Conservation (phyloP, 1,140 invertebrate genomes). For the Atopsyche davidsoni region DNA sequence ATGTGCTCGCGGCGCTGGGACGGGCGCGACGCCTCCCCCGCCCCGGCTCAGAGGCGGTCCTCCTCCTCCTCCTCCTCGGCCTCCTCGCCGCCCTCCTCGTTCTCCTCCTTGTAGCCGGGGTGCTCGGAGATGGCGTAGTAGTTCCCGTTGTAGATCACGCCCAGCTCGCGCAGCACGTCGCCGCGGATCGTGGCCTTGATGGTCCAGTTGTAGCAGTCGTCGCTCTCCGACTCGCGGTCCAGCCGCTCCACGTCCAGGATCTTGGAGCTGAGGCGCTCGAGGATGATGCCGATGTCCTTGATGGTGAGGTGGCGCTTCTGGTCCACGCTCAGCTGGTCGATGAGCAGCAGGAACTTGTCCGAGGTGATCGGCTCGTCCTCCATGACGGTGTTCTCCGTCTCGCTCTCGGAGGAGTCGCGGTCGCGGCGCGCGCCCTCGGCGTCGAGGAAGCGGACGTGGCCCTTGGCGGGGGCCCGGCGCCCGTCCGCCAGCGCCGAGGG, state of each 20-base stretch:
- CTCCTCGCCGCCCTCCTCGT: slow-evolving; percentile 74
- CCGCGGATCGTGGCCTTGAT: slow-evolving; percentile 88
- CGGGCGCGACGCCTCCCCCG: too few relatives aligned
- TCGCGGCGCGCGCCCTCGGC: slow-evolving; percentile 57
- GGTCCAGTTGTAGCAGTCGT: slow-evolving; percentile 91
- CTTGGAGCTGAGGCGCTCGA: slow-evolving; percentile 85
- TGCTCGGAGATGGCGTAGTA: slow-evolving; percentile 93
- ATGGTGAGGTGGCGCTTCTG: slow-evolving; percentile 86
- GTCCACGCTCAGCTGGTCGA: slow-evolving; percentile 86
- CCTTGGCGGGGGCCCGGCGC: slow-evolving; percentile 51
- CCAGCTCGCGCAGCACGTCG: slow-evolving; percentile 80
- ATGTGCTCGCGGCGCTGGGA: slow-evolving; percentile 37
- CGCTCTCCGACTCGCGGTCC: slow-evolving; percentile 83
- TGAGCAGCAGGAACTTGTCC: slow-evolving; percentile 85
- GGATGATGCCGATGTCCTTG: slow-evolving; percentile 91
- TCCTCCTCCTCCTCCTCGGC: slow-evolving; percentile 73
- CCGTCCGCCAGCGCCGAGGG: slow-evolving; percentile 46
- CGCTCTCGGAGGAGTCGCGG: slow-evolving; percentile 82
- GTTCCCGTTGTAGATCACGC: slow-evolving; percentile 91
- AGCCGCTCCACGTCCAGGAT: slow-evolving; percentile 88
- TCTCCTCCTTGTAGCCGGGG: slow-evolving; percentile 83
- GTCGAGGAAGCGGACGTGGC: slow-evolving; percentile 71
- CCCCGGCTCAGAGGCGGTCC: slow-evolving; percentile 66
- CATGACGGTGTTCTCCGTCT: slow-evolving; percentile 86
- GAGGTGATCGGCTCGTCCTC: slow-evolving; percentile 83